Conservation (phyloP, 1,140 invertebrate species). For the Melipona quadrifasciata region DNA sequence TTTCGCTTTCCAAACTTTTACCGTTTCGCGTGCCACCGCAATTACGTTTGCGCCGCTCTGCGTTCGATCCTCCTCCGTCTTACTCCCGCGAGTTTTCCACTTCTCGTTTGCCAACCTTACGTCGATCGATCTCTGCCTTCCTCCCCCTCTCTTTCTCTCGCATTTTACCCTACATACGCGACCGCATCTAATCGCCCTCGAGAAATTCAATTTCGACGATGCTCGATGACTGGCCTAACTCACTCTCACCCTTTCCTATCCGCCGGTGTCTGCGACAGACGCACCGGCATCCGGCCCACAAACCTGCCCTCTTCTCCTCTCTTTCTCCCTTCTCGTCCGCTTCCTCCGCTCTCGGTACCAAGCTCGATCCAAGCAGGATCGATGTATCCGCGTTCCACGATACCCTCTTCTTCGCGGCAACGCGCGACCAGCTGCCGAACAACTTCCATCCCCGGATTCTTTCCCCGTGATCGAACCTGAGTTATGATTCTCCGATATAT, state of each 20-base stretch:
- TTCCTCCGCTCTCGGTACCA: constrained; percentile 5
- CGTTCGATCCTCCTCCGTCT: neutral
- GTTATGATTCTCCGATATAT: constrained; percentile 20
- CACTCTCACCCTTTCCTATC: neutral
- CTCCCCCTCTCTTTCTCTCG: neutral
- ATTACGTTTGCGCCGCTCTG: neutral
- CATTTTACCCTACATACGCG: constrained; percentile 21
- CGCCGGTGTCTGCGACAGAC: constrained; percentile 20
- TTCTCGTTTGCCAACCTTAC: neutral
- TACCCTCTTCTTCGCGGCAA: neutral
- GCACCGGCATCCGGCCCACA: constrained; percentile 52
- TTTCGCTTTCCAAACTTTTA: constrained; percentile 22
- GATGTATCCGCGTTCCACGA: constrained; percentile 53
- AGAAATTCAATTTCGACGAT: constrained; percentile 68
- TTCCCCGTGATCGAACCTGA: constrained; percentile 21
- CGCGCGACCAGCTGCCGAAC: neutral
- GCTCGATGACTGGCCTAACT: constrained; percentile 53
- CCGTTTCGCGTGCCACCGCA: neutral
- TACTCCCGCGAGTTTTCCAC: neutral
- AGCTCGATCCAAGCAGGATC: constrained; percentile 29
- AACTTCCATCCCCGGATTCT: constrained; percentile 36
- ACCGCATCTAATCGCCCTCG: constrained; percentile 55
- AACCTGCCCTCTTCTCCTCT: constrained; percentile 22
- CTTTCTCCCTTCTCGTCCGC: neutral
- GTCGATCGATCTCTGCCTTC: neutral